A percentile compares a stretch with the other conserved stretches of the same genome.
Conservation (phyloP, 2,888 invertebrate species). For the Meiosimyza platycephala region DNA sequence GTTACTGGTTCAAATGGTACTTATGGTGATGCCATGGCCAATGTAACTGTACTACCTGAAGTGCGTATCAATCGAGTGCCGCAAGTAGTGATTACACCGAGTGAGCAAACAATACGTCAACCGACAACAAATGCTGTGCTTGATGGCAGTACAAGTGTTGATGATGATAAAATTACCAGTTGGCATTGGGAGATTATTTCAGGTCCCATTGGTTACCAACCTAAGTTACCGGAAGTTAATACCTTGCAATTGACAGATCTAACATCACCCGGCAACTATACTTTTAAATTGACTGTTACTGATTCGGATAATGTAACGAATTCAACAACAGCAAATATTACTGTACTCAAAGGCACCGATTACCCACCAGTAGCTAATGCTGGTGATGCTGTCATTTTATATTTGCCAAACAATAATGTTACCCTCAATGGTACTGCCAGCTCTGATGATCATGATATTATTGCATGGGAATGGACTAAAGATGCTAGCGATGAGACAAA, state of each 20-base stretch:
- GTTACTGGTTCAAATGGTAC: constrained; percentile 81
- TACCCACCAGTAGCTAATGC: constrained; percentile 97
- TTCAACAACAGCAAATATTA: constrained; percentile 87
- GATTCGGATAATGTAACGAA: constrained; percentile 90
- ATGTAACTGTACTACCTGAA: constrained; percentile 89
- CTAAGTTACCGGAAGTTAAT: constrained; percentile 80
- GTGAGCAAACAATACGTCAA: constrained; percentile 85
- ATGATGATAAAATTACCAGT: constrained; percentile 85
- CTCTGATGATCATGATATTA: constrained; percentile 93
- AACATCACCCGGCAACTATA: constrained; percentile 87
- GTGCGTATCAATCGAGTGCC: constrained; percentile 87
- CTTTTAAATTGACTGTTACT: constrained; percentile 89
- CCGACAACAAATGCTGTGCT: constrained; percentile 91
- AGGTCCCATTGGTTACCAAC: constrained; percentile 88
- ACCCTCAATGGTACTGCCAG: constrained; percentile 91
- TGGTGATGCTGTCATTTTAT: constrained; percentile 88
- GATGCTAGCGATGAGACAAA: constrained; percentile 87
- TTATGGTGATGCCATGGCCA: constrained; percentile 86
- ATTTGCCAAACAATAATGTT: constrained; percentile 87
- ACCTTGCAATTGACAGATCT: constrained; percentile 88
- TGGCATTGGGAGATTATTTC: constrained; percentile 95
- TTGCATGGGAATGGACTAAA: constrained; percentile 96
- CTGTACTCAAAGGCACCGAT: constrained; percentile 89
- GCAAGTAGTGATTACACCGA: constrained; percentile 86
- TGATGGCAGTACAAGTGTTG: constrained; percentile 84